phyloP scores from a whole-genome alignment of 2,888 invertebrate genomes.

The Fabriciana adippe region DNA sequence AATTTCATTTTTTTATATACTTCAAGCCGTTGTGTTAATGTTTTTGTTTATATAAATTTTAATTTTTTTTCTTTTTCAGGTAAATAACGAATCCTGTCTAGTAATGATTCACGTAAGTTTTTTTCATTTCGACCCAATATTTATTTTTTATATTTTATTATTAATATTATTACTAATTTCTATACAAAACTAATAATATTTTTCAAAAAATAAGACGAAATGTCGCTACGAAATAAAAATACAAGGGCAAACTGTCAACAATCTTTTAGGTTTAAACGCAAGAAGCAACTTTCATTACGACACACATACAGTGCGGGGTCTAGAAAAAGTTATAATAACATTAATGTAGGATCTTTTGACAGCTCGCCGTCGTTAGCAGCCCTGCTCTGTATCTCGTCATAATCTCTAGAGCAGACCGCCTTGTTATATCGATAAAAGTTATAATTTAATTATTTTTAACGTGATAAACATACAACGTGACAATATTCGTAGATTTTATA shows the following conservation, averaged over 20 bases:
- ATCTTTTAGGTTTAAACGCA: conserved; percentile 27
- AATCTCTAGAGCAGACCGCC: conserved; percentile 68
- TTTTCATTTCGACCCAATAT: no score
- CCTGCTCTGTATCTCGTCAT: conserved; percentile 81
- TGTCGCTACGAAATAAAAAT: conserved; percentile 12
- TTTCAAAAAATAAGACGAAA: background rate
- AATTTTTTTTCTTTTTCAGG: no score
- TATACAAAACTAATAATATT: background rate
- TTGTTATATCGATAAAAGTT: conserved; percentile 34
- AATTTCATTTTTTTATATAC: no score
- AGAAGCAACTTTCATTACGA: conserved; percentile 18
- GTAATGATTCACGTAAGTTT: no score
- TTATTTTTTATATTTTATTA: no score
- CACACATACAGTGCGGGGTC: conserved; percentile 50
- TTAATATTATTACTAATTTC: no score
- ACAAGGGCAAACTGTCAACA: conserved; percentile 11
- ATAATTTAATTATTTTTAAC: background rate
- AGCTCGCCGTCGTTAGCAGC: conserved; percentile 79
- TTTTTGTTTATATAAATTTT: no score
- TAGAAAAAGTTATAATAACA: conserved; percentile 81
- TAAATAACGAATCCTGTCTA: no score
- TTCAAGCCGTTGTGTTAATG: no score
- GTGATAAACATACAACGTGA: background rate
- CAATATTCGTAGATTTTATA: background rate
- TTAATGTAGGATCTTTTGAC: conserved; percentile 82